Evolutionary conservation across 2,113 vertebrate species (phyloP).

Genomic region (Regulus satrapa): DNA sequence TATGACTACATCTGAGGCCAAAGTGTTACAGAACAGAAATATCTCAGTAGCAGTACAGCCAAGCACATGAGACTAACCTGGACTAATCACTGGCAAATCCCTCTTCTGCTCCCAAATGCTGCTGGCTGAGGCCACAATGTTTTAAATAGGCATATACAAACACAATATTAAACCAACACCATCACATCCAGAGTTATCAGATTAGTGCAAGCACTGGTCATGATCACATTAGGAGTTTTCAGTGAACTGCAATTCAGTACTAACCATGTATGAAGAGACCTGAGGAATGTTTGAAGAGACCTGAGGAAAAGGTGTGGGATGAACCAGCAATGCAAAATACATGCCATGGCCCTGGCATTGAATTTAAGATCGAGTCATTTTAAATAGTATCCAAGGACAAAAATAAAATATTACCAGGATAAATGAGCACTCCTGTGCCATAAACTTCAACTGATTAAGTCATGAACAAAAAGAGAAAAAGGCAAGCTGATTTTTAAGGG

Average conservation of each 20-base stretch:
- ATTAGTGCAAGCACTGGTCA: background rate
- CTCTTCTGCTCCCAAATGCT: background rate
- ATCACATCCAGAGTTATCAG: background rate
- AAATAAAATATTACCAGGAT: background rate
- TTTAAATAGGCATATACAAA: fast-evolving
- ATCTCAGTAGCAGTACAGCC: background rate
- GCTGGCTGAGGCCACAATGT: background rate
- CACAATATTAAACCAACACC: background rate
- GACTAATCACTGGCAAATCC: background rate
- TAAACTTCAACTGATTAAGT: background rate
- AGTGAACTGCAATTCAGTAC: background rate
- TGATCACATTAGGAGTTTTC: background rate
- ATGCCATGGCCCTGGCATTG: background rate
- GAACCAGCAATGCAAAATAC: background rate
- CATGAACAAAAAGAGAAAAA: background rate
- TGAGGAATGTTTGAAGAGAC: background rate
- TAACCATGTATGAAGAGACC: background rate
- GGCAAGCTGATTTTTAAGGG: background rate
- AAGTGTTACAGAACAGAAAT: background rate
- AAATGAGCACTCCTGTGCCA: background rate
- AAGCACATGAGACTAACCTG: background rate
- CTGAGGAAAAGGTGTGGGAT: background rate
- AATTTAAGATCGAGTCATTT: background rate
- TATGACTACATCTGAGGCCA: background rate
- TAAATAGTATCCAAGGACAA: background rate